A percentile compares a stretch with the other conserved stretches of the same genome.
Conservation (phyloP, 2,888 invertebrate species). For the Cerastoderma edule region DNA sequence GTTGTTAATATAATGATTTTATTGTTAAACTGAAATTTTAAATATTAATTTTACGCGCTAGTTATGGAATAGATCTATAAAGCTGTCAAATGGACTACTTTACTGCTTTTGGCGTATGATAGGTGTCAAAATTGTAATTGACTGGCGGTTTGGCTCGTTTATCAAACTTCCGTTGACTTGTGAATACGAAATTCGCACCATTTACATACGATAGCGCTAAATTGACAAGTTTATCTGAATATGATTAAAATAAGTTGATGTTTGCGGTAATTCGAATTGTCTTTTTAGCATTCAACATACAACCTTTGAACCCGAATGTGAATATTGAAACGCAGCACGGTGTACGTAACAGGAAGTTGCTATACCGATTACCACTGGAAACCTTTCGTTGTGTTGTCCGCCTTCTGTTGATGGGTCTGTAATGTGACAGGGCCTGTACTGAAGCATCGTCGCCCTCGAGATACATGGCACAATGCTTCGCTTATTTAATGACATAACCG, state of each 20-base stretch:
- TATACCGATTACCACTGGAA: too few relatives aligned
- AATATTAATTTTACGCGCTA: conserved; percentile 56
- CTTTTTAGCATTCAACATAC: conserved; percentile 19
- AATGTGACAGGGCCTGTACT: too few relatives aligned
- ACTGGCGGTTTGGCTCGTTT: conserved; percentile 25
- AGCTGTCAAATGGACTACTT: conserved; percentile 32
- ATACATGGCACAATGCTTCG: too few relatives aligned
- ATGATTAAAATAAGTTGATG: conserved; percentile 47
- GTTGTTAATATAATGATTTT: conserved; percentile 52
- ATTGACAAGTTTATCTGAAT: conserved; percentile 54
- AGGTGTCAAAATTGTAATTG: conserved; percentile 32
- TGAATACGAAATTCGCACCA: conserved; percentile 31
- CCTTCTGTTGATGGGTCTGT: too few relatives aligned
- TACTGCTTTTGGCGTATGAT: conserved; percentile 31
- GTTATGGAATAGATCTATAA: conserved; percentile 49
- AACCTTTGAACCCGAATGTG: conserved; percentile 13
- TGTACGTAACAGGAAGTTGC: too few relatives aligned
- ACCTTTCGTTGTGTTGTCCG: too few relatives aligned
- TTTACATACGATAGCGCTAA: conserved; percentile 39
- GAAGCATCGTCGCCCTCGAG: too few relatives aligned
- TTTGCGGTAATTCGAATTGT: conserved; percentile 11
- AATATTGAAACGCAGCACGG: too few relatives aligned
- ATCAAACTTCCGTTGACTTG: conserved; percentile 8
- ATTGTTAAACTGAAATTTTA: conserved; percentile 56
- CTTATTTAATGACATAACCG: too few relatives aligned